Conservation (phyloP, 2,888 invertebrate genomes). For the Clitarchus hookeri region DNA sequence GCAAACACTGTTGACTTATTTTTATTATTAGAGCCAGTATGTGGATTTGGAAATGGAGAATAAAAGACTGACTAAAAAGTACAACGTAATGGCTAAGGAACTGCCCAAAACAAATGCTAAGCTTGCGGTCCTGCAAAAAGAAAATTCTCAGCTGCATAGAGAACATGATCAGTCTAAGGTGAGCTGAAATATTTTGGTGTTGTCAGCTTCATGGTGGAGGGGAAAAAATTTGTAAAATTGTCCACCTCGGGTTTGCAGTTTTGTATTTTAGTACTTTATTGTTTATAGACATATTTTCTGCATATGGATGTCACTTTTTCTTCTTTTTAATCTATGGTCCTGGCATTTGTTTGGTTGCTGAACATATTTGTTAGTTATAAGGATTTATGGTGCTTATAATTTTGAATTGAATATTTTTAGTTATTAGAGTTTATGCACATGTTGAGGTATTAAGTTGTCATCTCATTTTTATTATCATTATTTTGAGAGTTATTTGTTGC, state of each 20-base stretch:
- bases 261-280: background rate
- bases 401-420: too few relatives aligned
- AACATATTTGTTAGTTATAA: too few relatives aligned
- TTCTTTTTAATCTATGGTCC: too few relatives aligned
- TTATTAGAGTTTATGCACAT: too few relatives aligned
- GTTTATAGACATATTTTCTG: background rate
- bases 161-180: constrained; percentile 44
- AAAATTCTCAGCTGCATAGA: constrained; percentile 49
- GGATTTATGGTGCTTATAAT: too few relatives aligned
- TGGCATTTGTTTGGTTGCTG: too few relatives aligned
- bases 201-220: background rate
- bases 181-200: background rate
- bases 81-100: constrained; percentile 41
- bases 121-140: constrained; percentile 47
- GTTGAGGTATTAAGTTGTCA: too few relatives aligned
- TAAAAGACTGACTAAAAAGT: constrained; percentile 50
- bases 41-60: constrained; percentile 51
- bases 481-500: too few relatives aligned
- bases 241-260: background rate
- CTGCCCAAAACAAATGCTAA: constrained; percentile 34
- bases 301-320: too few relatives aligned
- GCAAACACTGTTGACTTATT: background rate
- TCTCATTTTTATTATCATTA: too few relatives aligned
- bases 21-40: constrained; percentile 50
- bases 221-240: background rate